Base-by-base conservation (phyloP, 2,113 vertebrate genomes). In the Hepsetus odoe region DNA sequence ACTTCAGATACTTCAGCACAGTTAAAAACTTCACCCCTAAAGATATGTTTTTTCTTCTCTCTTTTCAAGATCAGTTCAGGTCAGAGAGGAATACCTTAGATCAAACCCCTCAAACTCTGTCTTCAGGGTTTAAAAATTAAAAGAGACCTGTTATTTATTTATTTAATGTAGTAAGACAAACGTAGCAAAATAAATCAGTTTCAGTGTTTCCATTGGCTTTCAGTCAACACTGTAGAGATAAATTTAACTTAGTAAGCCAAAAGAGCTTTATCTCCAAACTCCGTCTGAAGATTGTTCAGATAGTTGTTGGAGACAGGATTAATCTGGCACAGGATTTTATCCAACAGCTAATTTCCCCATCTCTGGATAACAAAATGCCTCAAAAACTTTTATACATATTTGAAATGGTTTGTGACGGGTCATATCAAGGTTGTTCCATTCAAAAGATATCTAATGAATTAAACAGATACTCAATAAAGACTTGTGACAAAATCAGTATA, bases 241-340 rank as follows among this genome's bases (percentile, higher is more conserved):
- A n/a, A 38, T 12, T 30, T 65, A 65, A n/a, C 9, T 64, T 8
- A 64, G 11, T 20, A n/a, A 35, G 32, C 20, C 18, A 12, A 33
- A 4, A 65, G 20, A 38, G 18, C 8, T 22, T n/a, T 65, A 65
- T 65, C 18, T 65, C 9, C 18, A 65, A 11, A 22, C 32, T 65
- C 61, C 11, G 61, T 12, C 61, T 65, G 20, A 20, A 65, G 61
- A 65, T 65, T 65, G 32, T 65, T 38, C 61, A 38, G 61, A 65
- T 65, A 65, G 22, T 65, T 20, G 20, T 22, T 11, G 32, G 18
- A 65, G 61, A 65, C 33, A 38, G 38, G 61, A 65, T 65, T 65
- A 65, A 65, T 65, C 33, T 65, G 32, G 32, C 20, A 12, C 32
- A 22, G 32, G 16, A 38, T 38, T n/a, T 38, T 65, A 65, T 65